Base-by-base conservation (phyloP, 1,140 invertebrate genomes). In the Phthorimaea operculella region DNA sequence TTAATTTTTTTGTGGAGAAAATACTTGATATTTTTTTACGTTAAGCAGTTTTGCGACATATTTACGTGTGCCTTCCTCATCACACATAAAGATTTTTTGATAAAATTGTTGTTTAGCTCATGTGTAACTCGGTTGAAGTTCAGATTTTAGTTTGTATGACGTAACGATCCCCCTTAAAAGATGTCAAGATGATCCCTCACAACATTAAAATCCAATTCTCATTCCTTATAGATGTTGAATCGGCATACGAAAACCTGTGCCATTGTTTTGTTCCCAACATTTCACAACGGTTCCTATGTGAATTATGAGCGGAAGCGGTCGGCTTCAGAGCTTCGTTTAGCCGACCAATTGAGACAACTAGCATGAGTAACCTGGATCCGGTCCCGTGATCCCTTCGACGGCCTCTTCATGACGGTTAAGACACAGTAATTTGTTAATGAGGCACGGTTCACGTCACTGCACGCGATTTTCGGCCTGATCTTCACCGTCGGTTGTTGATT, bases 361-460 rank as follows among this genome's bases (percentile, higher is more conserved):
- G 75, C 72, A 70, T 76, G 75, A 79, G 70, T 77, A 77, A 74
- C 64, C 65, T 53, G 64, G 70, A 74, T 80, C 79, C 77, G 75
- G 73, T 78, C 75, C 67, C 73, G 69, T 76, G 72, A 54, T 67
- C 64, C 66, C 66, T 72, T 66, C 53, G 56, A 58, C 56, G 58
- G 61, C 57, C 59, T 65, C 63, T 67, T 63, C 63, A 56, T 58
- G 58, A 53, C 39, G 54, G 52, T 8, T 51, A 54, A 45, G 44
- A 47, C 44, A 47, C 15, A 4, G 44, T 15, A 11, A 47, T 47
- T 47, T 47, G 11, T 9, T 47, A 15, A 47, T 47, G 15, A 47
- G 11, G 44, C 11, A n/a, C 9, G 44, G 15, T 15, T 47, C 16
- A 47, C 16, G 44, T 47, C 36, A 39, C 10, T 39, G 10, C 10